Evolutionary conservation across 2,888 invertebrate genomes (phyloP).

Genomic region (Scaptomyza reducta): DNA sequence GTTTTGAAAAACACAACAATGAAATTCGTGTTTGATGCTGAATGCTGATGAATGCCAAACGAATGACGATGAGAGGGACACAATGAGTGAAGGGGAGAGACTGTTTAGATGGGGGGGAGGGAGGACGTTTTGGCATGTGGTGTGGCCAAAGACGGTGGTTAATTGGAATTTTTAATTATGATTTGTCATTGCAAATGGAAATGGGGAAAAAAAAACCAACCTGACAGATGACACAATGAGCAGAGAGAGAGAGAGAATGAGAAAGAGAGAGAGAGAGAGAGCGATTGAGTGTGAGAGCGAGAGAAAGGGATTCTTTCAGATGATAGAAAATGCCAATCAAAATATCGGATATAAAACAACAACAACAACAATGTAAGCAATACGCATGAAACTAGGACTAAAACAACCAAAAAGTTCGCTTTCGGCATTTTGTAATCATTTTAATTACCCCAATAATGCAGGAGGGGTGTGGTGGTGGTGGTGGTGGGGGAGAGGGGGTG

Average conservation of each 20-base stretch:
- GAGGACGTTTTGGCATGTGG: slow-evolving; percentile 7
- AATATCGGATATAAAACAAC: slow-evolving; percentile 15
- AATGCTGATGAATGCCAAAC: slow-evolving; percentile 11
- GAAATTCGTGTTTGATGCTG: slow-evolving; percentile 49
- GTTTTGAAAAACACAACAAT: slow-evolving; percentile 27
- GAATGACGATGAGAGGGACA: neutral
- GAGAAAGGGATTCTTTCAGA: neutral
- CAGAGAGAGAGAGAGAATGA: neutral
- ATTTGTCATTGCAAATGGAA: slow-evolving; percentile 63
- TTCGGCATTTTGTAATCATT: slow-evolving; percentile 75
- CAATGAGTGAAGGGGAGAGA: neutral
- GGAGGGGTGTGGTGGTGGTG: no score
- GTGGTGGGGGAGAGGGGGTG: neutral
- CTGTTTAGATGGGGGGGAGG: neutral
- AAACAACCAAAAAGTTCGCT: slow-evolving; percentile 18
- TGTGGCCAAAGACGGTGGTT: slow-evolving; percentile 48
- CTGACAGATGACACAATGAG: slow-evolving; percentile 20
- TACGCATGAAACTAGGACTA: slow-evolving; percentile 66
- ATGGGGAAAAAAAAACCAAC: slow-evolving; percentile 7
- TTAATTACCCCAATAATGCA: slow-evolving; percentile 79
- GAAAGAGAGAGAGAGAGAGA: no score
- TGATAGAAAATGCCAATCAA: slow-evolving; percentile 21
- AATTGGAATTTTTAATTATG: slow-evolving; percentile 79
- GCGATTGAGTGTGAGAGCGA: no score
- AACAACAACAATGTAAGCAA: slow-evolving; percentile 1